Evolutionary conservation across 1,140 invertebrate genomes (phyloP).

Genomic region (Thaumetopoea pityocampa): DNA sequence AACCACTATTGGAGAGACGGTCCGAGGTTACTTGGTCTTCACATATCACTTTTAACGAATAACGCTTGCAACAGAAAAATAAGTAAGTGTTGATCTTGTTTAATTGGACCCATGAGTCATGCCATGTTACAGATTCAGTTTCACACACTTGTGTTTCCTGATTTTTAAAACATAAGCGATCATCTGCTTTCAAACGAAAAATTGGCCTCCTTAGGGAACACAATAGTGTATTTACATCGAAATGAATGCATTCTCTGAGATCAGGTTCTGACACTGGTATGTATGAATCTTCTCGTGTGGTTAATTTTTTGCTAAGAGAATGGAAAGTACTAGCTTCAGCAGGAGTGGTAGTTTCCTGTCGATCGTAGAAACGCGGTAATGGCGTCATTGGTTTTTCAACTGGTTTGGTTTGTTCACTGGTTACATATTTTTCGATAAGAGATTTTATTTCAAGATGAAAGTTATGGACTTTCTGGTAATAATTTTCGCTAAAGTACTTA

Average conservation of each 20-base stretch:
- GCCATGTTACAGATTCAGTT: conserved; percentile 4
- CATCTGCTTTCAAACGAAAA: conserved; percentile 12
- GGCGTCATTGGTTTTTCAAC: too few species aligned
- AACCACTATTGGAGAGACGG: too few species aligned
- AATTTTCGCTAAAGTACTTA: too few species aligned
- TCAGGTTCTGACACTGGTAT: not conserved
- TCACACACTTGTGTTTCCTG: conserved; percentile 2
- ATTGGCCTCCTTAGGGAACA: conserved; percentile 8
- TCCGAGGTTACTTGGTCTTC: conserved; percentile 8
- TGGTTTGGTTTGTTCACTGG: too few species aligned
- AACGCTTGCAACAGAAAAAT: conserved; percentile 10
- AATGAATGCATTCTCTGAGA: conserved; percentile 6
- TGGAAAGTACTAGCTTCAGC: too few species aligned
- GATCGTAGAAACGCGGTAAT: too few species aligned
- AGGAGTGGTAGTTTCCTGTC: too few species aligned
- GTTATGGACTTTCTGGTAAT: too few species aligned
- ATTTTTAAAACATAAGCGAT: conserved; percentile 14
- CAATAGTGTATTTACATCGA: conserved; percentile 1
- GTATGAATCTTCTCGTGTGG: conserved; percentile 11
- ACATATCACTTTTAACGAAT: conserved; percentile 11
- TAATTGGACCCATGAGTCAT: conserved; percentile 7
- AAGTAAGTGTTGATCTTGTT: conserved; percentile 3
- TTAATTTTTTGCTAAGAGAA: too few species aligned
- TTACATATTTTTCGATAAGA: too few species aligned
- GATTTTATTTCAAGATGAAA: too few species aligned